Conservation (phyloP, 2,113 vertebrate genomes). For the Ictidomys tridecemlineatus region DNA sequence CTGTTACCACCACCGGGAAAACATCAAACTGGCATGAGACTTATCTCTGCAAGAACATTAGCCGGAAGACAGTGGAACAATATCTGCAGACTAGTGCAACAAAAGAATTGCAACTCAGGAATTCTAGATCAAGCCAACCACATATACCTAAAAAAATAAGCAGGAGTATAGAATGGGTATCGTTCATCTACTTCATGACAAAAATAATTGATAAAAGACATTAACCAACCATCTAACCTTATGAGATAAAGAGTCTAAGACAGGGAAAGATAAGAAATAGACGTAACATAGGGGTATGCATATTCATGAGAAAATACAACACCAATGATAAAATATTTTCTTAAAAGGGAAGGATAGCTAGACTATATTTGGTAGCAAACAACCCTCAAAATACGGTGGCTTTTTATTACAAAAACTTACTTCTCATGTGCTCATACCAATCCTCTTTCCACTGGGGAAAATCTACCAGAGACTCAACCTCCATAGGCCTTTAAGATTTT, state of each 20-base stretch:
- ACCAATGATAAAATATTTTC: background rate
- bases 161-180: background rate
- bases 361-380: background rate
- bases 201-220: background rate
- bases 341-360: background rate
- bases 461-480: background rate
- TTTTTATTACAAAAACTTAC: background rate
- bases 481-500: background rate
- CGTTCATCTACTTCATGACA: background rate
- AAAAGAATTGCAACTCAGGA: background rate
- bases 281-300: slow-evolving; percentile 59
- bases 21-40: background rate
- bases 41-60: background rate
- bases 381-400: background rate
- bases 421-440: background rate
- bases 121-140: background rate
- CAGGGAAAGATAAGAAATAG: background rate
- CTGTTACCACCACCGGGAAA: background rate
- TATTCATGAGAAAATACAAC: background rate
- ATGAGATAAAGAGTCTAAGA: background rate
- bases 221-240: background rate
- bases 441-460: background rate
- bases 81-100: background rate
- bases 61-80: background rate
- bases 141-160: background rate